phyloP scores from a whole-genome alignment of 2,888 invertebrate genomes.

The Clivina fossor region DNA sequence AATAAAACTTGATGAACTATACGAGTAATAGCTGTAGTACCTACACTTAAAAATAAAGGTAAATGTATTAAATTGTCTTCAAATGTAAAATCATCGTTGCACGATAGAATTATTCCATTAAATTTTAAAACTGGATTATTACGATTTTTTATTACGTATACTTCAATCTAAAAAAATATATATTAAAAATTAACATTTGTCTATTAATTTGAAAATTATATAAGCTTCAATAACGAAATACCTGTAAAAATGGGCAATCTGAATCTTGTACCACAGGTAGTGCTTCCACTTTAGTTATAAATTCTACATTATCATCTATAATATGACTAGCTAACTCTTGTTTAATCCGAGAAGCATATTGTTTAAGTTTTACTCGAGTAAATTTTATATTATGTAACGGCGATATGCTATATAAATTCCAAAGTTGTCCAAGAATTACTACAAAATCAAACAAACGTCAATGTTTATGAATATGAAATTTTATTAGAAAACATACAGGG shows the following conservation, averaged over 20 bases:
- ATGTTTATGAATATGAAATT: background rate
- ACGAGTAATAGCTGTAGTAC: constrained; percentile 51
- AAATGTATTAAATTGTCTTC: constrained; percentile 49
- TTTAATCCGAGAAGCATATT: constrained; percentile 48
- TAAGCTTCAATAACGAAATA: constrained; percentile 42
- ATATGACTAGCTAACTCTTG: constrained; percentile 47
- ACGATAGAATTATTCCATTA: constrained; percentile 25
- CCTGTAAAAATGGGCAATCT: constrained; percentile 10
- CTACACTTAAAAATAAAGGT: constrained; percentile 56
- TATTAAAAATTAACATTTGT: constrained; percentile 40
- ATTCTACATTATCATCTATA: constrained; percentile 36
- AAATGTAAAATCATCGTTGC: constrained; percentile 1
- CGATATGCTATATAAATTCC: constrained; percentile 49
- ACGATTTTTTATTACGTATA: constrained; percentile 12
- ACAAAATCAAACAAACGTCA: constrained; percentile 5
- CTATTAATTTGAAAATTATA: constrained; percentile 41
- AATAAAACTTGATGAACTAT: constrained; percentile 52
- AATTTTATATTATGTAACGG: constrained; percentile 46
- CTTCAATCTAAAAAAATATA: constrained; percentile 36
- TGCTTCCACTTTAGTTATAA: constrained; percentile 42
- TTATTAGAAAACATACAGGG: constrained; percentile 12
- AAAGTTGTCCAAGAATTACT: constrained; percentile 48
- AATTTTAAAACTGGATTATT: constrained; percentile 19
- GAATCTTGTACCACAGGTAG: constrained; percentile 24
- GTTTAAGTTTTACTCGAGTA: constrained; percentile 42